Evolutionary conservation across 2,797 vertebrate genomes (phyloP).

Genomic region (Balearica regulorum): DNA sequence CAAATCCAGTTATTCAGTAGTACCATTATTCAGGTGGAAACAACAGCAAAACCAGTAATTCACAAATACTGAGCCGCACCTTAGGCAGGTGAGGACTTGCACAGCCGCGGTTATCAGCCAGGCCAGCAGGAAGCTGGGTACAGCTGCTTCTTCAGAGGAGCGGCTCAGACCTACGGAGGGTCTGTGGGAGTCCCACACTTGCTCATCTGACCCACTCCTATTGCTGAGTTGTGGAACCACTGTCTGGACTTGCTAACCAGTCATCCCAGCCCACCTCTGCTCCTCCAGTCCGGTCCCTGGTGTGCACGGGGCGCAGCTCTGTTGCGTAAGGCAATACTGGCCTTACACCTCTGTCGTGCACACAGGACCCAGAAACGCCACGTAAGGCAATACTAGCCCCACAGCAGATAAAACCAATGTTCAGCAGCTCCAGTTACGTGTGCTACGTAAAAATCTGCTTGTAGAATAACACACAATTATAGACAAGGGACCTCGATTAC

Average conservation of each 20-base stretch:
- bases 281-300: background rate
- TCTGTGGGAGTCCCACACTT: background rate
- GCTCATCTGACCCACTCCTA: background rate
- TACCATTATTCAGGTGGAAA: background rate
- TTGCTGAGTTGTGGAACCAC: rapidly evolving
- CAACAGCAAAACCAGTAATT: background rate
- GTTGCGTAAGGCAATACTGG: background rate
- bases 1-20: background rate
- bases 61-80: background rate
- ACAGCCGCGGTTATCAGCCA: rapidly evolving
- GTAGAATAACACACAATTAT: background rate
- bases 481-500: background rate
- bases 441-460: background rate
- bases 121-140: background rate
- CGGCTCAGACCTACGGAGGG: background rate
- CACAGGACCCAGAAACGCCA: background rate
- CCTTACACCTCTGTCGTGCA: background rate
- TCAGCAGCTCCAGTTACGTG: background rate
- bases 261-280: background rate
- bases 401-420: background rate
- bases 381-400: background rate
- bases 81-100: background rate
- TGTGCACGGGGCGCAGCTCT: background rate
- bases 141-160: background rate
- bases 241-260: background rate